These are phyloP conservation scores for Leptopilina myrica DNA, from an alignment of 2,888 invertebrate genomes.

Conservation along the genomic window DNA sequence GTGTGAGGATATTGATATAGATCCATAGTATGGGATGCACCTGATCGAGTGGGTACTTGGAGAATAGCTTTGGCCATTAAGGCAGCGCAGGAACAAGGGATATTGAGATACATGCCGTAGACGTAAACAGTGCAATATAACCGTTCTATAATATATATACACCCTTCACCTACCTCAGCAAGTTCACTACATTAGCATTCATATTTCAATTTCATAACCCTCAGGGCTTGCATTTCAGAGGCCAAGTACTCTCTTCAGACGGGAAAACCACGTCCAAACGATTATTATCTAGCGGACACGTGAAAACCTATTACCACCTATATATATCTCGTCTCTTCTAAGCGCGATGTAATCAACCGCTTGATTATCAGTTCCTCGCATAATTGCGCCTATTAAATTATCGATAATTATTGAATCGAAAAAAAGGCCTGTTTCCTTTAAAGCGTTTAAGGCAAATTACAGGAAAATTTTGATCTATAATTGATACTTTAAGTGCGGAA, in stretches of 20 bases:
- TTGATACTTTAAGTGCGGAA: neutral
- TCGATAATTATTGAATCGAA: constrained; percentile 67
- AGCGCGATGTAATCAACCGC: constrained; percentile 61
- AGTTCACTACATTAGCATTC: constrained; percentile 66
- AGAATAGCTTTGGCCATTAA: constrained; percentile 44
- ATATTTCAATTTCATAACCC: constrained; percentile 68
- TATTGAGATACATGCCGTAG: constrained; percentile 55
- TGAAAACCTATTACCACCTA: constrained; percentile 65
- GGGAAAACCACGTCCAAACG: constrained; percentile 14
- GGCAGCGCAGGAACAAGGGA: constrained; percentile 36
- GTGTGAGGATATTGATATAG: constrained; percentile 29
- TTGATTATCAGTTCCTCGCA: constrained; percentile 71
- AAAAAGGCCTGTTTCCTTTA: neutral
- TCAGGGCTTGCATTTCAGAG: constrained; percentile 13
- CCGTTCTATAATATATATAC: constrained; percentile 59
- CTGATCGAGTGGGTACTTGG: constrained; percentile 43
- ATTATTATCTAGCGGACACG: constrained; percentile 53
- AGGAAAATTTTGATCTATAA: neutral
- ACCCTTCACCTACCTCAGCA: constrained; percentile 55
- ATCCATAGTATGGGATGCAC: constrained; percentile 32
- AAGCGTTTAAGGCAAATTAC: neutral
- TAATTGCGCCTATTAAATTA: constrained; percentile 73
- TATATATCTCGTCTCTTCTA: constrained; percentile 48
- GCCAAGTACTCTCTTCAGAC: constrained; percentile 25
- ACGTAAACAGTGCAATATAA: constrained; percentile 49